Evolutionary conservation across 2,888 invertebrate genomes (phyloP), one percentile per base, ranked within the genome.

Genomic region (Danaus chrysippus): DNA sequence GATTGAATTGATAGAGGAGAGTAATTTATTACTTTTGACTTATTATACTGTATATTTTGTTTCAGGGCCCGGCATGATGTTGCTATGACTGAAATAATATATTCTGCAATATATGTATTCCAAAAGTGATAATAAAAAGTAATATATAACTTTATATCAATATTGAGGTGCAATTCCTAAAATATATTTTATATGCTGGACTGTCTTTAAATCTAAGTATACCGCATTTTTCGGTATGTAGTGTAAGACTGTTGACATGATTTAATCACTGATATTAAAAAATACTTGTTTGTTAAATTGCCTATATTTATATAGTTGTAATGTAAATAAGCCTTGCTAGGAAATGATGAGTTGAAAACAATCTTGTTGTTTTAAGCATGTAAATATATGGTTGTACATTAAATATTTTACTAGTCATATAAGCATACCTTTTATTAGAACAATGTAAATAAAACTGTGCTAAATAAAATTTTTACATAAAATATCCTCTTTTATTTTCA

Each of bases 331-430:
- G 8, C 17, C 17, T 10, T 17, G 10, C 15, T 17, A 17, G n/a
- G 1, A 46, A 46, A n/a, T 13, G 15, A 17, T 17, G 11, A 17
- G 15, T 17, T 49, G n/a, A 34, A 34, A 34, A 34, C 23, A 34
- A 46, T 17, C n/a, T 17, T 49, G 15, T 49, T 8, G 10, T 49
- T 13, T 49, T 11, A 44, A 56, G 53, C 19, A 58, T 68, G 68
- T 68, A 65, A 58, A 67, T 67, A 66, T 54, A 62, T 62, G 66
- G 23, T 60, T 83, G 80, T 84, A 83, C 72, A 79, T 78, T 78
- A 68, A 69, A 80, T 76, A 73, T 73, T 74, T 74, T 75, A 76
- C 76, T 84, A 86, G 81, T 78, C 76, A 68, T 84, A 85, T 84
- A 83, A 64, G 62, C 78, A 77, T 80, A 64, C 79, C 81, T 79